Evolutionary conservation across 2,888 invertebrate genomes (phyloP), one percentile per base, ranked within the genome.

Genomic region (Ophioninae sp.): DNA sequence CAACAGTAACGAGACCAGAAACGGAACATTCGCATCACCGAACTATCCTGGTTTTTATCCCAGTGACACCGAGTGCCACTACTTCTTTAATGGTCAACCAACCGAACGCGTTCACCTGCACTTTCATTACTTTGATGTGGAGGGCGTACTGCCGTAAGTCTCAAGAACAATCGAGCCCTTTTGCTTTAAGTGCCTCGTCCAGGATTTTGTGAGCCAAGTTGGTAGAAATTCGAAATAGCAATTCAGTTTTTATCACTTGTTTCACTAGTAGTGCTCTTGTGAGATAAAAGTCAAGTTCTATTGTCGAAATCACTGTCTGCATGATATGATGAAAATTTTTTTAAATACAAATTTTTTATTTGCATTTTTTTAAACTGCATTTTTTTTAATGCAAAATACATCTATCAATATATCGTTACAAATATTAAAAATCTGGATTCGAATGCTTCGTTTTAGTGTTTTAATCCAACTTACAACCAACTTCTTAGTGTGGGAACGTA

Each of bases 31-130:
- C 91, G 95, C 96, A 81, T 97, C 97, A 65, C 98, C 98, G 1
- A 98, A 98, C 93, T 98, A 96, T 91, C 98, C 98, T 0, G 98
- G 98, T 20, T 95, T 96, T 80, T 98, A 98, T 93, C 97, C 98
- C 0, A 95, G 98, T 87, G 96, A 98, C 91, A 96, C 98, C 0
- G 97, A 97, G 91, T 98, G 98, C 92, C 96, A 98, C 93, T 98
- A 97, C 93, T 97, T 97, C 93, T 98, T 98, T 92, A 95, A 97
- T 90, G 98, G 97, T 6, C 95, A 95, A 79, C 94, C 94, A 86
- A 95, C 95, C 84, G 97, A 98, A 91, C 95, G 96, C 90, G 96
- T 98, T 83, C 96, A 96, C 89, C 94, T 98, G 85, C 96, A 97
- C 91, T 98, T 98, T 92, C 96, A 96, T 72, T 97, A 96, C 93